Base-by-base conservation (phyloP, 2,888 invertebrate species). In the Hirudinaria manillensis region DNA sequence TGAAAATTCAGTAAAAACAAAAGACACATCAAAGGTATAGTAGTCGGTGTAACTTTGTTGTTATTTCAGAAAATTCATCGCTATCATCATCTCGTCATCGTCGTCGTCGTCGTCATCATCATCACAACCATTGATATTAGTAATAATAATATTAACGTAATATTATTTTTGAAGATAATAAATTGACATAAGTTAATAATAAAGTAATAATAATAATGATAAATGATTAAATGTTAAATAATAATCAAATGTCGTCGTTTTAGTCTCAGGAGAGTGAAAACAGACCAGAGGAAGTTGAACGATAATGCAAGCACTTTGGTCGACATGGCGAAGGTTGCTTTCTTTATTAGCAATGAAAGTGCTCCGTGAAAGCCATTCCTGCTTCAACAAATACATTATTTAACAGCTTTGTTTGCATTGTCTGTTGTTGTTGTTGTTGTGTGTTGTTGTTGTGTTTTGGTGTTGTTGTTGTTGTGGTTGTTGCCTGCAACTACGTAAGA, bases 261-360 rank as follows among this genome's bases (percentile, higher is more conserved):
- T 81, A 99, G 99, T 86, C 90, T 99, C 87, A 89, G 99, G 84
- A 95, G 97, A 89, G 96, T 99, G 78, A 99, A 99, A 89, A 94
- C 98, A 93, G 98, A 98, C 89, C 98, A 99, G 89, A 90, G 99
- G 85, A 99, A 99, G 88, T 88, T 99, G 82, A 94, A 95, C 91
- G 99, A 99, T 86, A 98, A 98, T 86, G 95, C 97, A 81, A 97
- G 96, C 84, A 97, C 98, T 77, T 93, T 99, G 86, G 97, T 97
- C 77, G 99, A 99, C 86, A 97, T 99, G 93, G 98, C 98, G 83
- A 99, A 99, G 92, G 98, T 98, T 65, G 51, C 77, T 34, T 21
- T n/a, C 24, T 0, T 13, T 1, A 36, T 10, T 29, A 29, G 13
- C 1, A 36, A 32, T 6, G 0, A 3, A n/a, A 61, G 13, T 72